These are phyloP conservation scores for Eolophus roseicapilla DNA, from an alignment of 2,113 vertebrate genomes.

Conservation along the genomic window DNA sequence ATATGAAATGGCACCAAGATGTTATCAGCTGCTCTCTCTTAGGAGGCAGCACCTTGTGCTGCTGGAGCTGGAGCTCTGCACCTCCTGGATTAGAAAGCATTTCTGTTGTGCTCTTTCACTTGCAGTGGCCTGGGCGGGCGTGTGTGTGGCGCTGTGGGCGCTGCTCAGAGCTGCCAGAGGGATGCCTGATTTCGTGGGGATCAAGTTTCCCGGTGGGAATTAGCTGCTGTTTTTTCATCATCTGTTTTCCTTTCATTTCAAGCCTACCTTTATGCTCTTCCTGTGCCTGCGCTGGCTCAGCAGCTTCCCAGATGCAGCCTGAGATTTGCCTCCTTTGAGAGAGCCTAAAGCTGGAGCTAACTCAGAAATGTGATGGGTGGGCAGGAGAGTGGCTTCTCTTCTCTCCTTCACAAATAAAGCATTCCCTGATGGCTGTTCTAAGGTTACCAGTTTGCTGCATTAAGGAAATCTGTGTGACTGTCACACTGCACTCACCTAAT, in stretches of 20 bases:
- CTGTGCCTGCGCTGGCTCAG: neutral
- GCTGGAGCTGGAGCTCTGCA: neutral
- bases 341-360: neutral
- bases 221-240: neutral
- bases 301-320: neutral
- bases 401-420: neutral
- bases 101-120: neutral
- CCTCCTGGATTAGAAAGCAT: neutral
- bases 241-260: neutral
- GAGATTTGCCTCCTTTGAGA: neutral
- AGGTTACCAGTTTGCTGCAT: accelerated
- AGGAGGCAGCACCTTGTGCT: neutral
- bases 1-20: accelerated
- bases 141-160: neutral
- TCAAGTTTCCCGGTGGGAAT: neutral
- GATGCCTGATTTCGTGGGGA: neutral
- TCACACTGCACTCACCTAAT: neutral
- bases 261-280: neutral
- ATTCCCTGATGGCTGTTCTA: neutral
- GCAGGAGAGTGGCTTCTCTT: neutral
- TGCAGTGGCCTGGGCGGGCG: neutral
- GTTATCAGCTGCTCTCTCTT: neutral
- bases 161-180: neutral
- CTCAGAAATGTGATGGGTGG: neutral
- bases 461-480: neutral